Percentiles rank a stretch among this genome's conserved stretches.
Evolutionary conservation across 2,113 vertebrate species (phyloP).

Genomic region (Pelmatolapia mariae): DNA sequence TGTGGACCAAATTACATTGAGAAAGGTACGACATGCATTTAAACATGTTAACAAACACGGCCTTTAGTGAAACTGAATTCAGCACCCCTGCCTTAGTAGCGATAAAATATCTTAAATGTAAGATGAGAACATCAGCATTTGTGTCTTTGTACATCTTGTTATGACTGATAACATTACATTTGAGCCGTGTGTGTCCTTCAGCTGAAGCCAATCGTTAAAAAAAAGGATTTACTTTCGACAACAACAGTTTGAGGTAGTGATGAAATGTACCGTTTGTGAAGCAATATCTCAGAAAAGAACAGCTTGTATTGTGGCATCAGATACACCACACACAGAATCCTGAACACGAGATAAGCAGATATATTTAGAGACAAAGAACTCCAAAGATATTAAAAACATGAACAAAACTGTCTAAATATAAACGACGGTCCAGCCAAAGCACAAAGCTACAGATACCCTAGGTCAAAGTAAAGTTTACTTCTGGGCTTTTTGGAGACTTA

Average conservation of each 20-base stretch:
- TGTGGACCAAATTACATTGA: neutral
- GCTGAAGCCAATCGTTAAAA: neutral
- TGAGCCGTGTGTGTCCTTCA: neutral
- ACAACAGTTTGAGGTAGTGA: neutral
- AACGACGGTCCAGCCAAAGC: neutral
- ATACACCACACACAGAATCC: neutral
- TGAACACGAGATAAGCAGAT: neutral
- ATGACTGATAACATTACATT: neutral
- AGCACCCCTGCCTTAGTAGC: neutral
- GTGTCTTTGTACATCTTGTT: neutral
- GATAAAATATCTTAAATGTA: neutral
- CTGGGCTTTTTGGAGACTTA: neutral
- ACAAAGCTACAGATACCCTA: neutral
- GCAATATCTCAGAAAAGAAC: neutral
- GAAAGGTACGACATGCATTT: neutral
- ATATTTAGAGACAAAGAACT: neutral
- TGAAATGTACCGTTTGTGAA: neutral
- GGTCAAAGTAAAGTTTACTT: neutral
- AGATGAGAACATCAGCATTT: neutral
- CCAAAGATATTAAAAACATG: neutral
- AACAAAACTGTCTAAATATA: neutral
- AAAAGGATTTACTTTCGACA: neutral
- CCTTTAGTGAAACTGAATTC: neutral
- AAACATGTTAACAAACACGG: neutral
- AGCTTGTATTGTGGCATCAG: neutral